phyloP scores from a whole-genome alignment of 1,140 invertebrate species.

The Aphelinus certus region DNA sequence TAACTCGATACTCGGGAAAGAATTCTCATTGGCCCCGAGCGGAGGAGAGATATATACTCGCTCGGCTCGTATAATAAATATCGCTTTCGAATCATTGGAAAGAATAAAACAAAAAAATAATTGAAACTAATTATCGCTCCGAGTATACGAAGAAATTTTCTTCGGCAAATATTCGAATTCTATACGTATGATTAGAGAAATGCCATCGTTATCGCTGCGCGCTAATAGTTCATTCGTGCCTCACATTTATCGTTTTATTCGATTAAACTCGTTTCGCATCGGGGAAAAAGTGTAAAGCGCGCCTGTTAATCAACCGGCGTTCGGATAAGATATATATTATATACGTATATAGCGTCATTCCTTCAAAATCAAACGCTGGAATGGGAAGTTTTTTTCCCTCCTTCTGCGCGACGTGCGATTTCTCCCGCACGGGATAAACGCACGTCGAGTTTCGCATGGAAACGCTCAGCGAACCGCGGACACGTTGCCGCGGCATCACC shows the following conservation, averaged over 20 bases:
- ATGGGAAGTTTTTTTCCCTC: no score
- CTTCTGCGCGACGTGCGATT: no score
- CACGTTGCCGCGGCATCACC: no score
- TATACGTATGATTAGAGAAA: slow-evolving; percentile 18
- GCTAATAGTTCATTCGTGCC: slow-evolving; percentile 34
- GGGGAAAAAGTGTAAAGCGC: slow-evolving; percentile 15
- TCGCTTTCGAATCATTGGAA: slow-evolving; percentile 1
- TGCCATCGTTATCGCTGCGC: slow-evolving; percentile 21
- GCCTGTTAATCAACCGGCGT: slow-evolving; percentile 30
- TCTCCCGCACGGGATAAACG: no score
- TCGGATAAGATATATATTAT: slow-evolving; percentile 23
- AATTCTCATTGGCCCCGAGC: neutral
- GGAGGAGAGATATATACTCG: slow-evolving; percentile 18
- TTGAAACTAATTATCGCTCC: slow-evolving; percentile 4
- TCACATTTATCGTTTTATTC: slow-evolving; percentile 36
- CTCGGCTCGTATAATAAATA: slow-evolving; percentile 32
- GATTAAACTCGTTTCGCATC: slow-evolving; percentile 13
- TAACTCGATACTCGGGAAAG: neutral
- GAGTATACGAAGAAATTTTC: slow-evolving; percentile 15
- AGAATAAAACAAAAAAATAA: neutral
- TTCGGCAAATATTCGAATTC: slow-evolving; percentile 28
- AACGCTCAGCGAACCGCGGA: no score
- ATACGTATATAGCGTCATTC: no score
- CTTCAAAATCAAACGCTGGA: no score
- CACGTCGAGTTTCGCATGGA: no score